phyloP scores from a whole-genome alignment of 2,113 vertebrate species.

The Herpetotheres cachinnans region DNA sequence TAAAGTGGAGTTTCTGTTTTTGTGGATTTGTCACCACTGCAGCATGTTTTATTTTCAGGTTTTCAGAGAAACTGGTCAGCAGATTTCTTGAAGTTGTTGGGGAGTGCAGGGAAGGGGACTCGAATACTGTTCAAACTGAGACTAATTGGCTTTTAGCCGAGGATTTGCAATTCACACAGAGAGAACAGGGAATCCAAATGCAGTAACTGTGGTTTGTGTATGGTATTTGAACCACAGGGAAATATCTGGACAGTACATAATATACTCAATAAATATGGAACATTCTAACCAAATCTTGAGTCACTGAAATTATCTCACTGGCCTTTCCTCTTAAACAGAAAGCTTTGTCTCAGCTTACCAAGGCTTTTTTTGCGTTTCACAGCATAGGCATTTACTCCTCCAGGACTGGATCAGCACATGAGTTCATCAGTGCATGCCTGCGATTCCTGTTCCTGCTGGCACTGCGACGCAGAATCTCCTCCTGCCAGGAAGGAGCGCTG shows the following conservation, averaged over 20 bases:
- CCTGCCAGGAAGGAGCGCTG: background rate
- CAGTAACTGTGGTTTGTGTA: background rate
- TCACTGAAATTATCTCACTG: constrained; percentile 16
- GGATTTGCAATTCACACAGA: background rate
- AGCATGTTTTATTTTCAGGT: background rate
- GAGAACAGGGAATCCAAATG: background rate
- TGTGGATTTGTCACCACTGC: background rate
- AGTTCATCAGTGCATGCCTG: background rate
- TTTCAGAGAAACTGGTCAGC: constrained; percentile 5
- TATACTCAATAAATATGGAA: background rate
- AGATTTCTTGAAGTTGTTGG: background rate
- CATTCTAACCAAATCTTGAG: constrained; percentile 27
- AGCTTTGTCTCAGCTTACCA: background rate
- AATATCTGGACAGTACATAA: background rate
- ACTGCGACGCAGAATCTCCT: accelerated
- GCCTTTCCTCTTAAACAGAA: background rate
- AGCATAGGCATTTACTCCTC: background rate
- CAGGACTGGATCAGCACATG: background rate
- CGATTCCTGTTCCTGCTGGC: background rate
- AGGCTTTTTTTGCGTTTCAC: background rate
- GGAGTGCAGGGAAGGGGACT: background rate
- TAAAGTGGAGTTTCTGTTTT: background rate
- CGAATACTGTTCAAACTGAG: background rate
- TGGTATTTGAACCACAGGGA: background rate
- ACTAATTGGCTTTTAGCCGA: background rate